These are phyloP conservation scores for Trididemnum miniatum DNA, from an alignment of 23 tunicate genomes.

Conservation along the genomic window DNA sequence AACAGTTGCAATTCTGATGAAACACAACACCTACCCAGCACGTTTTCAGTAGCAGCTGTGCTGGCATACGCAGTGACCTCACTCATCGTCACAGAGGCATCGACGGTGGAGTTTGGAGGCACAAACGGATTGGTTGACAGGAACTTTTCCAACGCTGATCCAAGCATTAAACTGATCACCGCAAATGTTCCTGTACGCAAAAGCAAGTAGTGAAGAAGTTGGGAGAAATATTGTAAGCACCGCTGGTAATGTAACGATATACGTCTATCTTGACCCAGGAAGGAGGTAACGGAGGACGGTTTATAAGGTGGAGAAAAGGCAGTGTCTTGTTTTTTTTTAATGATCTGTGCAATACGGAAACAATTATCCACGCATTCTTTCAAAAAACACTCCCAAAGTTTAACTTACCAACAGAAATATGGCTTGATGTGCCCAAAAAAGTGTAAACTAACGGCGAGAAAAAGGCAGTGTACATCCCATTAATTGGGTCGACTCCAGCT, in stretches of 20 bases:
- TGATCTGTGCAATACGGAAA: too few relatives aligned
- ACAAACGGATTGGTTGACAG: conserved; percentile 16
- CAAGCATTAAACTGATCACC: conserved; percentile 85
- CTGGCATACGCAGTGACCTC: not conserved
- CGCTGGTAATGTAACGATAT: too few relatives aligned
- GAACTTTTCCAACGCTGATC: conserved; percentile 69
- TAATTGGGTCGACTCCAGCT: conserved; percentile 89
- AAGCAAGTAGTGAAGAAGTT: not conserved
- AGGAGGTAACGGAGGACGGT: not conserved
- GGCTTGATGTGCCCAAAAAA: conserved; percentile 79
- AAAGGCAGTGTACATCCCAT: conserved; percentile 96
- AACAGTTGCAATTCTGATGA: too few relatives aligned
- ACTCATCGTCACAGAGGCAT: not conserved
- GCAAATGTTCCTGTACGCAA: conserved; percentile 67
- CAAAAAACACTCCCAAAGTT: too few relatives aligned
- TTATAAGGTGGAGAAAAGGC: not conserved
- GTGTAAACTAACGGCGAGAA: conserved; percentile 79
- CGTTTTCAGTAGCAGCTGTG: not conserved
- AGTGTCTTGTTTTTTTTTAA: not conserved
- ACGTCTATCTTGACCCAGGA: too few relatives aligned
- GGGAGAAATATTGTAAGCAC: not conserved
- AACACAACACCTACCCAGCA: not conserved
- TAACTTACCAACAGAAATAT: conserved; percentile 83
- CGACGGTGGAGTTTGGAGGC: not conserved
- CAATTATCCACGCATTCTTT: too few relatives aligned